phyloP scores from a whole-genome alignment of 92 coral and sea anemone genomes.

The Heliopora coerulea region DNA sequence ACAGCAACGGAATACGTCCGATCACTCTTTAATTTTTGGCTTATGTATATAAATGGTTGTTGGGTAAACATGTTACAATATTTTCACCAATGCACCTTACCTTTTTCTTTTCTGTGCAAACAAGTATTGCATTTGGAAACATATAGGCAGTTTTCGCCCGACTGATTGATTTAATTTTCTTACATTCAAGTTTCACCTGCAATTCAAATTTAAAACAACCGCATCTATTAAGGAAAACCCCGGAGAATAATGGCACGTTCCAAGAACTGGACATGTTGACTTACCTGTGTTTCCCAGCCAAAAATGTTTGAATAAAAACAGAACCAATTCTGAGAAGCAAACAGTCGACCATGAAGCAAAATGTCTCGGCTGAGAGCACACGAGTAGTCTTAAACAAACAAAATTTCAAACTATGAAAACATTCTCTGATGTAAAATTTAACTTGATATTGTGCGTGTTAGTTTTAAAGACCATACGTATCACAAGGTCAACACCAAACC shows the following conservation, averaged over 20 bases:
- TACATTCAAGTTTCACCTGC: conserved; percentile 88
- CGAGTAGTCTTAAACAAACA: conserved; percentile 65
- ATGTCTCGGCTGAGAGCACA: conserved; percentile 98
- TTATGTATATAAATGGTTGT: neutral
- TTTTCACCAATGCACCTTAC: no score
- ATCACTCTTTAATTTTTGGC: no score
- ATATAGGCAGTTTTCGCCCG: conserved; percentile 94
- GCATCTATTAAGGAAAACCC: no score
- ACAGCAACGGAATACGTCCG: no score
- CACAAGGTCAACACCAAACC: no score
- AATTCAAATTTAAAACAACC: neutral
- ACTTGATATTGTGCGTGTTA: no score
- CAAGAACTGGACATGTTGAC: no score
- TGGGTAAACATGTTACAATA: no score
- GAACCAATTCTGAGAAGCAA: conserved; percentile 87
- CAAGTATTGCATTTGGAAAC: conserved; percentile 92
- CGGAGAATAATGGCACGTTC: no score
- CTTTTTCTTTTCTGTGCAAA: conserved; percentile 88
- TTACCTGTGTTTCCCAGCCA: conserved; percentile 99
- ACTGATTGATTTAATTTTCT: conserved; percentile 76
- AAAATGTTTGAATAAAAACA: conserved; percentile 98
- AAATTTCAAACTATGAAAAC: neutral
- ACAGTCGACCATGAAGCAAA: conserved; percentile 91
- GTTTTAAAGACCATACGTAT: no score
- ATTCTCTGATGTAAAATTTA: no score